phyloP scores from a whole-genome alignment of 2,797 vertebrate genomes.

The Podarcis siculus region DNA sequence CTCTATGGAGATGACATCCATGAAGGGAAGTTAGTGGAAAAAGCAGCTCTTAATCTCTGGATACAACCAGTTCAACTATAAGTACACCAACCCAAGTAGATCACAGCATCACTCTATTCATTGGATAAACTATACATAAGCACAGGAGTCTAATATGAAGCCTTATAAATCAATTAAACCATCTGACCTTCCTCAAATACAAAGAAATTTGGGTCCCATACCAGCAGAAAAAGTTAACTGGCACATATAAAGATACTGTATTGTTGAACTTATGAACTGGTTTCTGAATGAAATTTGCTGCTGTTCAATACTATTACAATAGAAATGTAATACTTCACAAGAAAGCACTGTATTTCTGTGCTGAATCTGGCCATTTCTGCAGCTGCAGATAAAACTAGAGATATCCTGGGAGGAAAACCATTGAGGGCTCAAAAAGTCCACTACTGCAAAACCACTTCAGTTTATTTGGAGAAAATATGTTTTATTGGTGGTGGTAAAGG shows the following conservation, averaged over 20 bases:
- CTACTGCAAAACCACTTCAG: neutral
- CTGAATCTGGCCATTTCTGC: neutral
- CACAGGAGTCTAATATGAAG: neutral
- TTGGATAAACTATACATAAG: neutral
- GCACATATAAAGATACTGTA: neutral
- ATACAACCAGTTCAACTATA: neutral
- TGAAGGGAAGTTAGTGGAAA: neutral
- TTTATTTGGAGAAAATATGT: neutral
- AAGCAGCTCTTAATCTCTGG: neutral
- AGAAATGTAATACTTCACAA: neutral
- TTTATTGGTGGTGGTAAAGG: neutral
- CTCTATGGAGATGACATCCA: neutral
- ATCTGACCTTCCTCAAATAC: neutral
- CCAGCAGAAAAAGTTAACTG: neutral
- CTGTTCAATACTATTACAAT: neutral
- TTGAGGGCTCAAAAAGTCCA: neutral
- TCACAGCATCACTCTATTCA: neutral
- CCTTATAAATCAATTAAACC: neutral
- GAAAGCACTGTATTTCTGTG: neutral
- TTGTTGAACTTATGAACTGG: neutral
- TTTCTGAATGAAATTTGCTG: neutral
- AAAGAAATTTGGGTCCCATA: neutral
- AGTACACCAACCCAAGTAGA: neutral
- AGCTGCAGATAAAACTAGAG: slow-evolving; percentile 6
- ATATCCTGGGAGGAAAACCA: neutral